Conservation (phyloP, 2,888 invertebrate genomes). For the Trichogramma dendrolimi region DNA sequence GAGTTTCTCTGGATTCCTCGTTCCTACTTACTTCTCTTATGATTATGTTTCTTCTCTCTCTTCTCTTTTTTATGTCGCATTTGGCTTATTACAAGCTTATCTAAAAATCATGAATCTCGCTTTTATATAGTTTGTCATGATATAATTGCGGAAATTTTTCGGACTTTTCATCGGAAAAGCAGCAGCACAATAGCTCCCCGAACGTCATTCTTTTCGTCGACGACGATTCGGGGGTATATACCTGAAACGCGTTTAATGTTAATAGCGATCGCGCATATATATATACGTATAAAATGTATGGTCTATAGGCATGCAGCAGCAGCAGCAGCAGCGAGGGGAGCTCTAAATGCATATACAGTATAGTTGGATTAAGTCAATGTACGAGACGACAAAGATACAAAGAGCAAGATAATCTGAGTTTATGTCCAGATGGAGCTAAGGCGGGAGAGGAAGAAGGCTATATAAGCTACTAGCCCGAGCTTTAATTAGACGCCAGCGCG, state of each 20-base stretch:
- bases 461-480: constrained; percentile 27
- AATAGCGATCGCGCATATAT: no score
- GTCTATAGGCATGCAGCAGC: no score
- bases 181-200: not conserved
- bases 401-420: constrained; percentile 48
- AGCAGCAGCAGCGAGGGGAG: not conserved
- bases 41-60: constrained; percentile 2
- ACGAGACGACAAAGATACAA: constrained; percentile 39
- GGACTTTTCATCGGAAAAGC: not conserved
- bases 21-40: constrained; percentile 12
- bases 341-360: constrained; percentile 35
- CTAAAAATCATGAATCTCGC: no score
- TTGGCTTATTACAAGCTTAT: not conserved
- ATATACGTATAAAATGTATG: no score
- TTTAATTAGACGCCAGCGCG: constrained; percentile 48
- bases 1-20: constrained; percentile 37
- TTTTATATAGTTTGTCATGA: no score
- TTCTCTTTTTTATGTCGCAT: constrained; percentile 5
- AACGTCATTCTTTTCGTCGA: no score
- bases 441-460: constrained; percentile 24
- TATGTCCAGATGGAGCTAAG: constrained; percentile 41
- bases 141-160: no score
- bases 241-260: no score
- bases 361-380: constrained; percentile 38
- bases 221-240: no score